phyloP scores from a whole-genome alignment of 2,888 invertebrate genomes.

The Cataglyphis rosenhaueri region DNA sequence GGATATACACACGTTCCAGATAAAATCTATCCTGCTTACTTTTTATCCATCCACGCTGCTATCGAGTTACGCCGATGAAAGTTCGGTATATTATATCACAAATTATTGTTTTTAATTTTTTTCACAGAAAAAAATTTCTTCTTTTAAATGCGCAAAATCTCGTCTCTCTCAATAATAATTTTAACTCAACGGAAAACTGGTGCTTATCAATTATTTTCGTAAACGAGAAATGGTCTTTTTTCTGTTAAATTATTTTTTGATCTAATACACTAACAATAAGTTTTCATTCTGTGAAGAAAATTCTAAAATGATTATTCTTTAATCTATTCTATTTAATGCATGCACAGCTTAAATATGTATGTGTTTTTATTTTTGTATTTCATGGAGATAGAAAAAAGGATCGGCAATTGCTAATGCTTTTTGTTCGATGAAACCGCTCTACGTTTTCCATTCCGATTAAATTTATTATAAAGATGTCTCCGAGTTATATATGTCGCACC shows the following conservation, averaged over 20 bases:
- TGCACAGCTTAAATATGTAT: not conserved
- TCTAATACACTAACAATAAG: not conserved
- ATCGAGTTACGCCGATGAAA: slow-evolving; percentile 18
- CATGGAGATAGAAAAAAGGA: not conserved
- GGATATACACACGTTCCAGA: slow-evolving; percentile 22
- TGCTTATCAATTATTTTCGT: not conserved
- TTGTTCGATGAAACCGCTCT: slow-evolving; percentile 37
- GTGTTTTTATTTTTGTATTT: not conserved
- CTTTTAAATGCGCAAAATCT: not conserved
- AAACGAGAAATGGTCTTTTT: not conserved
- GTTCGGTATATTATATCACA: not conserved
- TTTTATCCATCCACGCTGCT: slow-evolving; percentile 5
- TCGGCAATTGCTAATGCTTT: not conserved
- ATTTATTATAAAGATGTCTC: slow-evolving; percentile 81
- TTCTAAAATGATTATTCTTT: not conserved
- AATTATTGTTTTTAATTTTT: not conserved
- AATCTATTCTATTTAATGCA: not conserved
- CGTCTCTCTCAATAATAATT: not conserved
- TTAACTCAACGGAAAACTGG: not conserved
- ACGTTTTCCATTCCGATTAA: slow-evolving; percentile 78
- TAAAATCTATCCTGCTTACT: slow-evolving; percentile 7
- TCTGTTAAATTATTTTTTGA: not conserved
- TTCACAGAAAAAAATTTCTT: not conserved
- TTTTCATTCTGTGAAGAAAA: not conserved
- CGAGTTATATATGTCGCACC: slow-evolving; percentile 77